Conservation (phyloP, 1,140 invertebrate genomes). For the Argopecten irradians region DNA sequence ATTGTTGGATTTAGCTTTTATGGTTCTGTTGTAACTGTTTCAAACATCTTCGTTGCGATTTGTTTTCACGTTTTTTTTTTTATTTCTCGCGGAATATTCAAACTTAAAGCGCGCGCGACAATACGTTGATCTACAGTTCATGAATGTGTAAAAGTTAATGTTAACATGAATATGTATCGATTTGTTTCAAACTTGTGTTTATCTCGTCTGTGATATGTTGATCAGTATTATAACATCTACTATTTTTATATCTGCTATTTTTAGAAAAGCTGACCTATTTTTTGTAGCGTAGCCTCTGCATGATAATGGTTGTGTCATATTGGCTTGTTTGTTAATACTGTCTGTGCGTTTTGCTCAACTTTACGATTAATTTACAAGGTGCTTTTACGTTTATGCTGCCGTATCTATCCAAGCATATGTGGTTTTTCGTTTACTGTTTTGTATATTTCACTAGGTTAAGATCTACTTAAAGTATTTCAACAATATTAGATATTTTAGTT, state of each 20-base stretch:
- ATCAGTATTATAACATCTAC: not conserved
- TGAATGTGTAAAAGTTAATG: not conserved
- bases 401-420: not conserved
- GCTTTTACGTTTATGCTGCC: conserved; percentile 8
- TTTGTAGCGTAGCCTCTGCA: not conserved
- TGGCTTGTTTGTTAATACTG: not conserved
- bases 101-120: too few species aligned
- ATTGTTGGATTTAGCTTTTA: too few species aligned
- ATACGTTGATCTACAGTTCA: too few species aligned
- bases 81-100: too few species aligned
- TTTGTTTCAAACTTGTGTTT: not conserved
- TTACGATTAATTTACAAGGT: not conserved
- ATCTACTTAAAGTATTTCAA: not conserved
- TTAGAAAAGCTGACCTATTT: not conserved
- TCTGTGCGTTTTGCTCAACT: conserved; percentile 16
- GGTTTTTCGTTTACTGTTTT: not conserved
- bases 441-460: not conserved
- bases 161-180: not conserved
- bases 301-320: not conserved
- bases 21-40: too few species aligned
- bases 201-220: not conserved
- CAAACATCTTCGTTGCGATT: too few species aligned
- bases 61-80: too few species aligned
- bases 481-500: not conserved
- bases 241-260: not conserved